Evolutionary conservation across 2,888 invertebrate species (phyloP).

Genomic region (Pantelozetes paolii): DNA sequence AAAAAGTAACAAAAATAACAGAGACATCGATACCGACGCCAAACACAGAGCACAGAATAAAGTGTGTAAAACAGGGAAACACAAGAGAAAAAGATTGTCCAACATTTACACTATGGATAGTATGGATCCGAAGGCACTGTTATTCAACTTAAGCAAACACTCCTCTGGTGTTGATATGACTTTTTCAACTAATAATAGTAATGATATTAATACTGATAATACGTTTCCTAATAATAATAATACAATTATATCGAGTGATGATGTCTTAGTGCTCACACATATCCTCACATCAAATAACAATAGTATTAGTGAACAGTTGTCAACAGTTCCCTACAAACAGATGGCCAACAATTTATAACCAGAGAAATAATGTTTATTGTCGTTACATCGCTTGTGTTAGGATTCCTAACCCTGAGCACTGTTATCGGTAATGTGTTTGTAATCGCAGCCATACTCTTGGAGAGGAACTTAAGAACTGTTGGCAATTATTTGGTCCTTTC

Average conservation of each 20-base stretch:
- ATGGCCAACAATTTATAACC: not conserved
- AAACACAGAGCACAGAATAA: too few species aligned
- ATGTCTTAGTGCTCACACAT: not conserved
- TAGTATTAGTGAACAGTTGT: not conserved
- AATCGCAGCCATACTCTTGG: slow-evolving; percentile 90
- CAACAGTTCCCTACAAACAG: not conserved
- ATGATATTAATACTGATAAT: not conserved
- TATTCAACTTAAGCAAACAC: not conserved
- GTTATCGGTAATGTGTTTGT: slow-evolving; percentile 86
- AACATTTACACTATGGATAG: not conserved
- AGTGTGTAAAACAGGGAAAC: too few species aligned
- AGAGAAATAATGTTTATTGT: not conserved
- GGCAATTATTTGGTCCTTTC: slow-evolving; percentile 95
- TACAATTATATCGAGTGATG: not conserved
- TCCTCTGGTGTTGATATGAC: not conserved
- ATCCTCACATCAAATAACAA: not conserved
- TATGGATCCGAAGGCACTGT: not conserved
- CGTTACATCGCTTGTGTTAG: not conserved
- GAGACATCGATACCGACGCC: too few species aligned
- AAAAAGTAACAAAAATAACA: too few species aligned
- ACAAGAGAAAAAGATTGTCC: not conserved
- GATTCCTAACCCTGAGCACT: slow-evolving; percentile 44
- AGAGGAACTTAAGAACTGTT: slow-evolving; percentile 86
- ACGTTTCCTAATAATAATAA: not conserved
- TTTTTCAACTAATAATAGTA: not conserved